Evolutionary conservation across 2,888 invertebrate species (phyloP).

Genomic region (Agrochola circellaris): DNA sequence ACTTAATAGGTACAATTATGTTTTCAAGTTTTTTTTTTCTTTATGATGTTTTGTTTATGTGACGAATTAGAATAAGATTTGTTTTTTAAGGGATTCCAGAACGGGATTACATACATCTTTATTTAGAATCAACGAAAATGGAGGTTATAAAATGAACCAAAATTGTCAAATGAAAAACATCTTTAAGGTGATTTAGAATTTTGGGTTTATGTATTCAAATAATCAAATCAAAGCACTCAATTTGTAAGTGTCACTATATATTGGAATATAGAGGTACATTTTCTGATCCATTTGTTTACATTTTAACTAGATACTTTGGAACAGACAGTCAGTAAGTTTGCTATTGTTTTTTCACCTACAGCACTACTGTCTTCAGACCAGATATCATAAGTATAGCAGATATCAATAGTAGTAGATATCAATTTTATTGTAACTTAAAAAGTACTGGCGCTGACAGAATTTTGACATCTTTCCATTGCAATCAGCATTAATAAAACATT

Average conservation of each 20-base stretch:
- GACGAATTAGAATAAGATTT: background rate
- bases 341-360: background rate
- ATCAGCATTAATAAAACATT: too few relatives aligned
- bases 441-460: background rate
- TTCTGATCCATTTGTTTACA: background rate
- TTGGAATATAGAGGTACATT: background rate
- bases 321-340: background rate
- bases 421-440: too few relatives aligned
- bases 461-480: background rate
- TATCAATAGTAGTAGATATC: too few relatives aligned
- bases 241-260: background rate
- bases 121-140: background rate
- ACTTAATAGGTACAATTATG: too few relatives aligned
- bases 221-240: background rate
- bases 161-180: background rate
- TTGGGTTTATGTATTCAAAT: background rate
- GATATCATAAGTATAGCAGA: too few relatives aligned
- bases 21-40: too few relatives aligned
- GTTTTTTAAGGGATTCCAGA: background rate
- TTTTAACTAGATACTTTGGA: background rate
- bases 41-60: too few relatives aligned
- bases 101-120: background rate
- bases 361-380: background rate
- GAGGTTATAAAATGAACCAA: background rate
- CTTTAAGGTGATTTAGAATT: background rate